Percentiles rank a stretch among this genome's conserved stretches.
Conservation (phyloP, 2,113 vertebrate species). For the Salminus brasiliensis region DNA sequence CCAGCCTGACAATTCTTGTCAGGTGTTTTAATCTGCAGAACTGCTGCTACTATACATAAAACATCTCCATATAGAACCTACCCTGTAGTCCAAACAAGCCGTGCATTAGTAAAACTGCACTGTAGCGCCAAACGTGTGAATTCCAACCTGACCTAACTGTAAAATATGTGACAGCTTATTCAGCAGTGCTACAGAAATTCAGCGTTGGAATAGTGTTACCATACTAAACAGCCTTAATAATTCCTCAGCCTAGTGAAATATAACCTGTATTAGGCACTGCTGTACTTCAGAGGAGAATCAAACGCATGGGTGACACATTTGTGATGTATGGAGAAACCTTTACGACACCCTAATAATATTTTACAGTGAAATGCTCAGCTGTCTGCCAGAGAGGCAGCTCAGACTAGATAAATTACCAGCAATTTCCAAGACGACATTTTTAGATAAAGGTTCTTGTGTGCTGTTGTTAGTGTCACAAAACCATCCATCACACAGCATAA, state of each 20-base stretch:
- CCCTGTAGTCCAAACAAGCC: no score
- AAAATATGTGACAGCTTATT: background rate
- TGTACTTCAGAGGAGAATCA: slow-evolving; percentile 17
- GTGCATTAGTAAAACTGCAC: no score
- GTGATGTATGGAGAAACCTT: slow-evolving; percentile 51
- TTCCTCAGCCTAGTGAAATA: slow-evolving; percentile 9
- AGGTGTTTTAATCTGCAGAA: no score
- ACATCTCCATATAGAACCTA: no score
- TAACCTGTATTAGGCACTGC: background rate
- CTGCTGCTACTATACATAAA: no score
- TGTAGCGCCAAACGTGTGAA: no score
- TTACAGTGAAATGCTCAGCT: slow-evolving; percentile 52
- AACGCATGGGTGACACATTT: slow-evolving; percentile 29
- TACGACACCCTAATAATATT: slow-evolving; percentile 54
- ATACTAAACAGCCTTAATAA: background rate
- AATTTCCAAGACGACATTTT: slow-evolving; percentile 51
- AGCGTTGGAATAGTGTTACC: background rate
- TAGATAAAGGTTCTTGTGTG: slow-evolving; percentile 53
- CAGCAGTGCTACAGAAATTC: background rate
- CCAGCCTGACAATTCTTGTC: no score
- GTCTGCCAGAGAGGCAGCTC: slow-evolving; percentile 24
- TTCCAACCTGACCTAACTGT: background rate
- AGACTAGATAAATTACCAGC: slow-evolving; percentile 50
- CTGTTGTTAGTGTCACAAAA: slow-evolving; percentile 54
- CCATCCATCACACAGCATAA: slow-evolving; percentile 45